These are phyloP conservation scores for Hemiprocne comata DNA, from an alignment of 2,113 vertebrate species.

Conservation along the genomic window DNA sequence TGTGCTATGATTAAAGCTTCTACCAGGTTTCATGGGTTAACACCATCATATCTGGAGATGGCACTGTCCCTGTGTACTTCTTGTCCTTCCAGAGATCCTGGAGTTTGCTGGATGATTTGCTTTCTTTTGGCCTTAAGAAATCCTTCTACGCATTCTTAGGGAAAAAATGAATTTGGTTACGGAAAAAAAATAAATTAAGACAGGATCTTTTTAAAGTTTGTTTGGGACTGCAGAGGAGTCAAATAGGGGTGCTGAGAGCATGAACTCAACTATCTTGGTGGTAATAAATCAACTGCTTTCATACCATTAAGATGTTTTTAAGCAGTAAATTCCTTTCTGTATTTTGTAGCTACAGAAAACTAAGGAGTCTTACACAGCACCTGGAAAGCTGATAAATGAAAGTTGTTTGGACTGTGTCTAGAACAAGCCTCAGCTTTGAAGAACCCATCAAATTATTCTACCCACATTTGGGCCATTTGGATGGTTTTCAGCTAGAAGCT, in stretches of 20 bases:
- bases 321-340: conserved; percentile 15
- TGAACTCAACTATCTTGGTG: not conserved
- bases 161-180: not conserved
- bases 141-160: not conserved
- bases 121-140: not conserved
- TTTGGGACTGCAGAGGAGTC: not conserved
- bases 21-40: not conserved
- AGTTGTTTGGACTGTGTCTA: not conserved
- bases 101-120: not conserved
- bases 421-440: not conserved
- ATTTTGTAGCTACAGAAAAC: not conserved
- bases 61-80: not conserved
- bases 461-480: not conserved
- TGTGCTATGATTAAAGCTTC: not conserved
- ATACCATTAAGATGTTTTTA: not conserved
- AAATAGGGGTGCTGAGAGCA: not conserved
- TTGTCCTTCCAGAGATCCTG: not conserved
- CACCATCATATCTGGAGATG: not conserved
- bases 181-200: not conserved
- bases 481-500: not conserved
- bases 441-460: not conserved
- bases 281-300: not conserved
- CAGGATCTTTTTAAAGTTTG: not conserved
- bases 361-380: not conserved
- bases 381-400: not conserved